These are phyloP conservation scores for Phalacrocorax carbo DNA, from an alignment of 2,113 vertebrate species.

Conservation along the genomic window DNA sequence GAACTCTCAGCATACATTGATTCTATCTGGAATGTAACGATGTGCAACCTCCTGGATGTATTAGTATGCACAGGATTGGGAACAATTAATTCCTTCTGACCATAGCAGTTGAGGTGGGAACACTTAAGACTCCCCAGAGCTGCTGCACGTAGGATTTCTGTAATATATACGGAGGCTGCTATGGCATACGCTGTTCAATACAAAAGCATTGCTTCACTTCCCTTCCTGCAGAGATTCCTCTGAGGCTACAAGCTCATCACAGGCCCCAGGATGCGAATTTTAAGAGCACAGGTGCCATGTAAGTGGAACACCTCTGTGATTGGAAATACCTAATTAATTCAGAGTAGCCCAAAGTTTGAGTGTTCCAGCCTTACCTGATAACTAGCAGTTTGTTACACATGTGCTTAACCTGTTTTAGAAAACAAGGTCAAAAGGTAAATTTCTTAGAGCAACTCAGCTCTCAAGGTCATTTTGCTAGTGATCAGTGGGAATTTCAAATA, in stretches of 20 bases:
- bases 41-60: not conserved
- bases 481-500: not conserved
- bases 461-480: not conserved
- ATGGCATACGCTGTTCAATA: not conserved
- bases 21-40: not conserved
- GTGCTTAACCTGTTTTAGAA: not conserved
- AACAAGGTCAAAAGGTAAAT: not conserved
- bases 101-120: not conserved
- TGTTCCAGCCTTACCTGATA: not conserved
- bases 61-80: not conserved
- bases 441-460: not conserved
- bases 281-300: not conserved
- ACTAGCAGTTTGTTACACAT: not conserved
- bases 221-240: not conserved
- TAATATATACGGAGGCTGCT: not conserved
- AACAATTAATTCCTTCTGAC: not conserved
- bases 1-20: not conserved
- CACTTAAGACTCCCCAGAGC: not conserved
- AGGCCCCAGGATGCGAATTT: not conserved
- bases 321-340: not conserved
- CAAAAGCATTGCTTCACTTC: not conserved
- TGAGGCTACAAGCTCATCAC: not conserved
- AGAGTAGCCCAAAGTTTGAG: not conserved
- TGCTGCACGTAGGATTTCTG: not conserved
- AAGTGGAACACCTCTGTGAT: not conserved